phyloP scores from a whole-genome alignment of 2,113 vertebrate genomes.

The Stegastes partitus region DNA sequence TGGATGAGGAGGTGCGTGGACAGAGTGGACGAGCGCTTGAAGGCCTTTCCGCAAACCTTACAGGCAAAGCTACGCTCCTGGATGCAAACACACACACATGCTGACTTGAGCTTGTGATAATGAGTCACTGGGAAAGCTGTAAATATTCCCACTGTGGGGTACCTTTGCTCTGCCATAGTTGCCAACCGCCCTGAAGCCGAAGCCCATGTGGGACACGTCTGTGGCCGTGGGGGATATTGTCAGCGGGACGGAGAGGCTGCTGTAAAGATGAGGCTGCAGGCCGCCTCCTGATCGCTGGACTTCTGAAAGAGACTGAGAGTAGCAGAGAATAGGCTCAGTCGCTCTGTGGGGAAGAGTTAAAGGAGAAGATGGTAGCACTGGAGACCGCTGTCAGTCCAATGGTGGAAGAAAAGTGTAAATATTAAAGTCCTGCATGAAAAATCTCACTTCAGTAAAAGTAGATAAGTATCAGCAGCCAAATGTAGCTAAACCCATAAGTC shows the following conservation, averaged over 20 bases:
- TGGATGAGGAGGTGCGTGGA: conserved; percentile 87
- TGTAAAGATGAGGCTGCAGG: conserved; percentile 59
- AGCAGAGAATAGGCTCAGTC: background rate
- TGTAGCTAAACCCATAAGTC: too few relatives aligned
- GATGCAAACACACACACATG: conserved; percentile 15
- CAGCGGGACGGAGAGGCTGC: conserved; percentile 46
- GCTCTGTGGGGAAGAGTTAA: too few relatives aligned
- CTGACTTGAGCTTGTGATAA: background rate
- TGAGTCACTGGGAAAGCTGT: background rate
- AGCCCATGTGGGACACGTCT: conserved; percentile 33
- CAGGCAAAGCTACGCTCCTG: conserved; percentile 86
- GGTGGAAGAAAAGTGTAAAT: too few relatives aligned
- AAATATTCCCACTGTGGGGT: background rate
- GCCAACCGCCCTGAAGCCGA: conserved; percentile 40
- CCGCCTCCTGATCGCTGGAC: conserved; percentile 60
- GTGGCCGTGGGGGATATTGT: conserved; percentile 4
- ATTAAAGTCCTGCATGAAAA: too few relatives aligned
- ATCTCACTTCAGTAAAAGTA: too few relatives aligned
- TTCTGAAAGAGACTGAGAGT: conserved; percentile 67
- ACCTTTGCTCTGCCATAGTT: conserved; percentile 74
- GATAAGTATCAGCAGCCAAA: too few relatives aligned
- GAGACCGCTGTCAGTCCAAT: too few relatives aligned
- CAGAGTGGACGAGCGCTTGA: conserved; percentile 80
- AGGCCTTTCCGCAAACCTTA: conserved; percentile 83
- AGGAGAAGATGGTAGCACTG: too few relatives aligned